phyloP scores from a whole-genome alignment of 1,140 invertebrate genomes.

The Drosophila varians region DNA sequence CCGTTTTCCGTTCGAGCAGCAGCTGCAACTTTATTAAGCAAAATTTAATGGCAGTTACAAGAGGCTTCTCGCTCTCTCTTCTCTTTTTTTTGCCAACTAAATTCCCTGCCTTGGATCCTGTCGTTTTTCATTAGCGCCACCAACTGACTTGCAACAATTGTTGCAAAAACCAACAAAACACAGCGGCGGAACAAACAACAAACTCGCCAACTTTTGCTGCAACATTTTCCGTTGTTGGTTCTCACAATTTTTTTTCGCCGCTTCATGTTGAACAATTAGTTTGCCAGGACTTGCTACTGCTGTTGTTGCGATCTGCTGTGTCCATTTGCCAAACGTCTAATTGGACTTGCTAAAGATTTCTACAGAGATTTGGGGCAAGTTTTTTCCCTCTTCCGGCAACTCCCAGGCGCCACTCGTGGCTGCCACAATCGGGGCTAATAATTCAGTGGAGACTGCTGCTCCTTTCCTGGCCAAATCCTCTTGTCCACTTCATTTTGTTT shows the following conservation, averaged over 20 bases:
- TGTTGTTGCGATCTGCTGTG: conserved; percentile 34
- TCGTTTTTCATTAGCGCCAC: conserved; percentile 75
- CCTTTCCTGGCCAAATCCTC: conserved; percentile 9
- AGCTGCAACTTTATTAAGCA: conserved; percentile 82
- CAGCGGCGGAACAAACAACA: conserved; percentile 27
- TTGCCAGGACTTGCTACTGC: conserved; percentile 44
- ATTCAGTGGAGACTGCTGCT: conserved; percentile 5
- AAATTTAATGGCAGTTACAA: conserved; percentile 66
- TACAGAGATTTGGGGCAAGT: conserved; percentile 72
- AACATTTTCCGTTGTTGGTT: conserved; percentile 68
- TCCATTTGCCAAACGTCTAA: conserved; percentile 79
- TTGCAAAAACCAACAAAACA: conserved; percentile 40
- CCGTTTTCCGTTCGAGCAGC: conserved; percentile 19
- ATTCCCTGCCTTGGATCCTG: conserved; percentile 25
- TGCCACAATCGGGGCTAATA: conserved; percentile 18
- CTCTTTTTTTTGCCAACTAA: not conserved
- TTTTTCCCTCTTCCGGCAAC: conserved; percentile 40
- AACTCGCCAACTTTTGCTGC: conserved; percentile 58
- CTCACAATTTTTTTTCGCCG: conserved; percentile 65
- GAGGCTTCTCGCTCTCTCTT: conserved; percentile 2
- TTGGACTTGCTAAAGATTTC: conserved; percentile 80
- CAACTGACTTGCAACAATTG: conserved; percentile 82
- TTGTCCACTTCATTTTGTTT: conserved; percentile 31
- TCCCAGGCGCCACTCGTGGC: too few species aligned
- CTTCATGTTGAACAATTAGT: conserved; percentile 80